phyloP scores from a whole-genome alignment of 2,113 vertebrate species.

The Muscicapa adusta region DNA sequence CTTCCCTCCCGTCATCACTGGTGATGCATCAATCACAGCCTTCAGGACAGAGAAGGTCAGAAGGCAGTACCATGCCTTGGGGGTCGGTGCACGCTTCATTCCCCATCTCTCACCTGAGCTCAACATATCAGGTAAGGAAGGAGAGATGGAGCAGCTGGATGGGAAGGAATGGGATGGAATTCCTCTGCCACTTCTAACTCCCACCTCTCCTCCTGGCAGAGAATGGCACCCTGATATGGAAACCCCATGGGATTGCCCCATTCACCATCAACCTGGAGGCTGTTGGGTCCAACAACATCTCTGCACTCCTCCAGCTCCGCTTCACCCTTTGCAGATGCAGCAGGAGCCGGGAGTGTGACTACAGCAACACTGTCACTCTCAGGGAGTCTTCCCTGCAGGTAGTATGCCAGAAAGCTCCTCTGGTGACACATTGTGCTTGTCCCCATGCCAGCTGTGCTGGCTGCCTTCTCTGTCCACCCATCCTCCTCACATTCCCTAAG shows the following conservation, averaged over 20 bases:
- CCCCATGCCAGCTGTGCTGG: not conserved
- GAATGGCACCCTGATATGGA: not conserved
- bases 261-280: conserved; percentile 3
- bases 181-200: not conserved
- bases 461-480: not conserved
- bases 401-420: not conserved
- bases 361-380: not conserved
- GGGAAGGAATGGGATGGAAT: not conserved
- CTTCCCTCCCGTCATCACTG: not conserved
- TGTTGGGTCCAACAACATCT: conserved; percentile 24
- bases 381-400: conserved; percentile 38
- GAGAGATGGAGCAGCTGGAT: not conserved
- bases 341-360: conserved; percentile 40
- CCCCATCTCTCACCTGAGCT: conserved; percentile 8
- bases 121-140: conserved; percentile 20
- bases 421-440: not conserved
- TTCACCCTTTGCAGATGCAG: conserved; percentile 57
- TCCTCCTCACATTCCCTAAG: not conserved
- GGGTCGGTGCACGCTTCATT: not conserved
- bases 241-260: not conserved
- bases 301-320: conserved; percentile 12
- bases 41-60: conserved; percentile 33
- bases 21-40: not conserved
- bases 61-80: not conserved
- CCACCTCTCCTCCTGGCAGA: not conserved